Percentiles rank a stretch among this genome's conserved stretches.
Evolutionary conservation across 2,888 invertebrate species (phyloP).

Genomic region (Thera britannica): DNA sequence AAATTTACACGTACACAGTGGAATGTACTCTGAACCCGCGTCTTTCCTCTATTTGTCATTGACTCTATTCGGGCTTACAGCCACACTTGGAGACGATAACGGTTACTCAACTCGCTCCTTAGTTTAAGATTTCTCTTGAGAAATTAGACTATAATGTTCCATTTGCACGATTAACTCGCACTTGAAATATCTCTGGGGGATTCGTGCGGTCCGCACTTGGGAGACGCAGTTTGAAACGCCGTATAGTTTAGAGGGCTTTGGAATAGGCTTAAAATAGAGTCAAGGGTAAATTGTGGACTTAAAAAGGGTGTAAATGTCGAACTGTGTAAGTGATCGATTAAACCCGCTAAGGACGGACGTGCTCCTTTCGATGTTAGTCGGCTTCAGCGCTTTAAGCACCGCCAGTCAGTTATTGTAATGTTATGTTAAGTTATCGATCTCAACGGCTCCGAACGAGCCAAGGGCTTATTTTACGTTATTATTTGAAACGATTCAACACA

Average conservation of each 20-base stretch:
- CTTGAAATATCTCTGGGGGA: neutral
- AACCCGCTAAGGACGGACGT: slow-evolving; percentile 53
- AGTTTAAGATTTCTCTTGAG: neutral
- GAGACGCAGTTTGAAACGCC: neutral
- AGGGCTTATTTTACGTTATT: slow-evolving; percentile 68
- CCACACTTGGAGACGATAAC: neutral
- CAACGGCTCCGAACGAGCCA: slow-evolving; percentile 73
- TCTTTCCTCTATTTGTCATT: slow-evolving; percentile 26
- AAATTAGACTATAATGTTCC: neutral
- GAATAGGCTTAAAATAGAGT: slow-evolving; percentile 8
- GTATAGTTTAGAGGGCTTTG: neutral
- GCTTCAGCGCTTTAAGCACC: slow-evolving; percentile 72
- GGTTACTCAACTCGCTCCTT: neutral
- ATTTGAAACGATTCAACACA: slow-evolving; percentile 62
- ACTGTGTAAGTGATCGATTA: slow-evolving; percentile 34
- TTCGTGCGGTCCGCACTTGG: neutral
- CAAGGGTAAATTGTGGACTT: slow-evolving; percentile 13
- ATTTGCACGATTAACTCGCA: neutral
- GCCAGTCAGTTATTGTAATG: slow-evolving; percentile 67
- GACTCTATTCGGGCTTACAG: slow-evolving; percentile 10
- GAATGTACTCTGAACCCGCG: slow-evolving; percentile 16
- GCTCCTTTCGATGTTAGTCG: slow-evolving; percentile 62
- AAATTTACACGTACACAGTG: slow-evolving; percentile 13
- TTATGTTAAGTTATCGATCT: slow-evolving; percentile 79
- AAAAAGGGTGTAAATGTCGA: slow-evolving; percentile 30